A percentile compares a stretch with the other conserved stretches of the same genome.
These are phyloP conservation scores for Peromyscus aztecus DNA, from an alignment of 2,797 vertebrate species.

Conservation along the genomic window DNA sequence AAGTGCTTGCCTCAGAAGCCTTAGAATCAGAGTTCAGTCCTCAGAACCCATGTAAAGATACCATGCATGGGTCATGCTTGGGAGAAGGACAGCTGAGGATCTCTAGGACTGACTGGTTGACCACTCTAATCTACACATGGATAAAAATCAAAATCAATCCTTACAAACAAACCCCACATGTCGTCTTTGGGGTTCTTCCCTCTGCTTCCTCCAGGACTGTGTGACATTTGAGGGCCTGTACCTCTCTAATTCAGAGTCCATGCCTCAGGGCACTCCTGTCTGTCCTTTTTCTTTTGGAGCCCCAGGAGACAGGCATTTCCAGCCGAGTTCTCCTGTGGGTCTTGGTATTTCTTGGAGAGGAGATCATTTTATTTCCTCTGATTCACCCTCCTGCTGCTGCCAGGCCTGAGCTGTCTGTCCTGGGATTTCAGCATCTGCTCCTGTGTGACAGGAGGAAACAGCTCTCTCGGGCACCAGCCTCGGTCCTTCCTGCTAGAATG, in stretches of 20 bases:
- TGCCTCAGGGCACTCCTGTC: background rate
- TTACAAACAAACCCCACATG: background rate
- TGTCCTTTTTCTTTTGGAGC: background rate
- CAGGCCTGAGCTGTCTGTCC: conserved; percentile 55
- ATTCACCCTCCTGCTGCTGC: conserved; percentile 64
- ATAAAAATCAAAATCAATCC: background rate
- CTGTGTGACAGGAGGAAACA: conserved; percentile 74
- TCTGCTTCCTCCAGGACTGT: background rate
- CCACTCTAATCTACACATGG: background rate
- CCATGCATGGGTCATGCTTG: no score
- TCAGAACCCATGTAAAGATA: background rate
- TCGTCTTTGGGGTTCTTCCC: background rate
- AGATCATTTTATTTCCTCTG: conserved; percentile 59
- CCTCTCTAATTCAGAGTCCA: background rate
- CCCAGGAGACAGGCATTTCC: background rate
- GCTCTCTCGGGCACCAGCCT: conserved; percentile 63
- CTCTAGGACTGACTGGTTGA: background rate
- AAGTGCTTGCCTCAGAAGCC: background rate
- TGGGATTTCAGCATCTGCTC: conserved; percentile 74
- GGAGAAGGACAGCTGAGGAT: background rate
- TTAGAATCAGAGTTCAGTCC: background rate
- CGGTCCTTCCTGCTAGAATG: conserved; percentile 74
- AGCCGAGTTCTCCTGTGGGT: background rate
- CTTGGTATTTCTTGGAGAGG: conserved; percentile 25
- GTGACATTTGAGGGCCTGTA: fast-evolving